Percentiles rank a stretch among this genome's conserved stretches.
Conservation (phyloP, 1,140 invertebrate species). For the Acromyrmex charruanus region DNA sequence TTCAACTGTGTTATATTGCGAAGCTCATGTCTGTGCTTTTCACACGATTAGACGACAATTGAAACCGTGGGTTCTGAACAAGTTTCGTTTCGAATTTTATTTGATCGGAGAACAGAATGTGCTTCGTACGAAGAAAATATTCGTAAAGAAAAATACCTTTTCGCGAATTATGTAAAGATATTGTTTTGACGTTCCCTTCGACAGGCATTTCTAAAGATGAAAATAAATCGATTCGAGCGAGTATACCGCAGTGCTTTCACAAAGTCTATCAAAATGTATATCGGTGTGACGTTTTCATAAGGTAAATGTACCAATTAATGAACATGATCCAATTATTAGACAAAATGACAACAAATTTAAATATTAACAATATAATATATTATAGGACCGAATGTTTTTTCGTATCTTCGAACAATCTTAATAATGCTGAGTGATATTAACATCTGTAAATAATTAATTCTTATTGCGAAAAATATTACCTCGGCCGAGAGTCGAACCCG, state of each 20-base stretch:
- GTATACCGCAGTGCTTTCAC: background rate
- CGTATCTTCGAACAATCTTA: too few relatives aligned
- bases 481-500: too few relatives aligned
- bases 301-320: too few relatives aligned
- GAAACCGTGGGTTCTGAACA: background rate
- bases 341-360: too few relatives aligned
- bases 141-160: background rate
- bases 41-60: conserved; percentile 23
- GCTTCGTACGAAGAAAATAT: conserved; percentile 15
- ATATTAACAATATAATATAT: too few relatives aligned
- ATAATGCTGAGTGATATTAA: too few relatives aligned
- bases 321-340: too few relatives aligned
- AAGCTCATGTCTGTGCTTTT: background rate
- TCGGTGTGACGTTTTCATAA: background rate
- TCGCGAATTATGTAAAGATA: conserved; percentile 30
- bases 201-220: background rate
- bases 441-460: too few relatives aligned
- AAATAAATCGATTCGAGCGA: conserved; percentile 1
- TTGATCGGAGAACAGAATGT: background rate
- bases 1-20: conserved; percentile 21
- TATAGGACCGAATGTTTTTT: too few relatives aligned
- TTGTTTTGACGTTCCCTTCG: conserved; percentile 14
- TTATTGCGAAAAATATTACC: too few relatives aligned
- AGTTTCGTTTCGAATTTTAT: conserved; percentile 22
- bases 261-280: background rate